A percentile compares a stretch with the other conserved stretches of the same genome.
Evolutionary conservation across 2,888 invertebrate genomes (phyloP).

Genomic region (Holacanthella duospinosa): DNA sequence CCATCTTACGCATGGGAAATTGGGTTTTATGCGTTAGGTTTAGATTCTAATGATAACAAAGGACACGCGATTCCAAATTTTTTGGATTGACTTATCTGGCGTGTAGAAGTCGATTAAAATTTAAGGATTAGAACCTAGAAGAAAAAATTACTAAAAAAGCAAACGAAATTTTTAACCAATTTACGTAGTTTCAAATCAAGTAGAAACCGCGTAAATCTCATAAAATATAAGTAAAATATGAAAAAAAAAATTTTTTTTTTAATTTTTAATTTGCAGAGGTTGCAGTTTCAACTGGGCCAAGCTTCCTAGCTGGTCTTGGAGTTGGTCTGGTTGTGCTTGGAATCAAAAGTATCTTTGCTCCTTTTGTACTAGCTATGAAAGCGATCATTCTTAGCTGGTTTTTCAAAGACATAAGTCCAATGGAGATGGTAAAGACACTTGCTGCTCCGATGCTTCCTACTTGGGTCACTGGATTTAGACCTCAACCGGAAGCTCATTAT

Average conservation of each 20-base stretch:
- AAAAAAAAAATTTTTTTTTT: neutral
- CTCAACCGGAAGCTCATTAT: conserved; percentile 20
- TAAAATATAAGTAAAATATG: too few species aligned
- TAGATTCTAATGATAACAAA: too few species aligned
- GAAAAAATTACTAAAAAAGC: too few species aligned
- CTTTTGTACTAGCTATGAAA: conserved; percentile 71
- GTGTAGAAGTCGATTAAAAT: too few species aligned
- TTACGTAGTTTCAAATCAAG: too few species aligned
- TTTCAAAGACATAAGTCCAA: conserved; percentile 42
- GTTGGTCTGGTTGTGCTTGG: conserved; percentile 63
- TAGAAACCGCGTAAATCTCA: too few species aligned
- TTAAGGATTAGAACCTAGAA: too few species aligned
- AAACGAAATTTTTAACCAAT: too few species aligned
- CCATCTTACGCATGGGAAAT: too few species aligned
- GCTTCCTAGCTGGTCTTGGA: conserved; percentile 54
- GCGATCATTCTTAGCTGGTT: conserved; percentile 72
- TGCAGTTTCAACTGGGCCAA: conserved; percentile 36
- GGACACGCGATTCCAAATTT: too few species aligned
- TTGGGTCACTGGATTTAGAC: neutral
- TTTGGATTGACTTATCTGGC: too few species aligned
- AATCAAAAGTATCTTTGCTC: conserved; percentile 65
- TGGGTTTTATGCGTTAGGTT: too few species aligned
- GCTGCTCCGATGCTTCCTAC: neutral
- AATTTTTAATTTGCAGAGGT: conserved; percentile 28
- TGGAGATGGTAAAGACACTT: conserved; percentile 29